These are phyloP conservation scores for Aythya baeri DNA, from an alignment of 2,113 vertebrate genomes.

Conservation along the genomic window DNA sequence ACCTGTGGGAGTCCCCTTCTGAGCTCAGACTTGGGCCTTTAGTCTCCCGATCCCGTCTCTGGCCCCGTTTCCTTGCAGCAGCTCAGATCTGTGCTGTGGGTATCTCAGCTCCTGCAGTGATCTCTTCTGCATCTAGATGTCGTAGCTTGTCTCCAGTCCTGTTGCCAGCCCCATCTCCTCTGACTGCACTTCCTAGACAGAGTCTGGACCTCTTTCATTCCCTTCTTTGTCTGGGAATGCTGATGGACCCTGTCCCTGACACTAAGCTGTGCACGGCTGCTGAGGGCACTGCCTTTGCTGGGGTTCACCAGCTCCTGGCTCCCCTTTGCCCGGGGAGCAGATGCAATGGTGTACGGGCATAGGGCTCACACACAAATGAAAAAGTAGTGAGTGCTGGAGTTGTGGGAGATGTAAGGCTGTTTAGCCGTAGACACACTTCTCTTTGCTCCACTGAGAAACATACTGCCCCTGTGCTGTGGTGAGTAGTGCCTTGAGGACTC, in stretches of 20 bases:
- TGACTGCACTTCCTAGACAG: too few relatives aligned
- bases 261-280: accelerated
- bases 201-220: neutral
- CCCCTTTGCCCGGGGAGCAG: neutral
- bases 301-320: neutral
- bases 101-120: neutral
- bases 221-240: neutral
- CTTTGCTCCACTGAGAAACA: neutral
- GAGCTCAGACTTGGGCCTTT: too few relatives aligned
- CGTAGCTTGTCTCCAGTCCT: neutral
- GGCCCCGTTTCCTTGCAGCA: neutral
- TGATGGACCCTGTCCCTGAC: neutral
- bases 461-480: accelerated
- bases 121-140: accelerated
- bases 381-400: neutral
- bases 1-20: too few relatives aligned
- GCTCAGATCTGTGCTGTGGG: neutral
- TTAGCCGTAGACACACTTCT: neutral
- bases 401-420: neutral
- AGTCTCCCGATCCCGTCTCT: too few relatives aligned
- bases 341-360: neutral
- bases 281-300: neutral
- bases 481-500: neutral
- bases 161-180: neutral
- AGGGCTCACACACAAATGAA: accelerated